Base-by-base conservation (phyloP, 2,888 invertebrate species). In the Xestoiulus laeticollis region DNA sequence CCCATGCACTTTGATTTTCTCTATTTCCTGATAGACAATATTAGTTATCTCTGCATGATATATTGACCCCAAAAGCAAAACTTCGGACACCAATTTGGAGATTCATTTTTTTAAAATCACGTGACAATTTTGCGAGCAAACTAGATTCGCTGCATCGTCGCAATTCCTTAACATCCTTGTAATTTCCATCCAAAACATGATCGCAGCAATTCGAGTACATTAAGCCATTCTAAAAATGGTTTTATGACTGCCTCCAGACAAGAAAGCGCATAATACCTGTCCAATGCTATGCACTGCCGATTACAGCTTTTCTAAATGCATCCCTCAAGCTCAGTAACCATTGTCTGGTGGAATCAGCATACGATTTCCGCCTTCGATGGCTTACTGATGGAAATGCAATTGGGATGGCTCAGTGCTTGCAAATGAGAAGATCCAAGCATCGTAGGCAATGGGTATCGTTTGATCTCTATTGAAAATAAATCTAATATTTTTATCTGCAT, bases 381-480 rank as follows among this genome's bases (percentile, higher is more conserved):
- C 68, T 22, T 12, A 68, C 68, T 68, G 68, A 68, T 68, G 68
- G 68, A 68, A 68, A 68, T 26, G 68, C 68, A 68, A 68, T 68
- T 68, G 68, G 68, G 68, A 68, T 26, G 68, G 68, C 68, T 68
- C 26, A 68, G 68, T 68, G 68, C 68, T 68, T 26, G 68, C 68
- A 68, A 68, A 68, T 68, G 68, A 68, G 22, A 68, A 68, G 26
- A 68, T 2, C 26, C 68, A n/a, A 68, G n/a, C 59, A 12, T n/a
- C 68, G n/a, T 26, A 68, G 12, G 26, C 68, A 26, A 68, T 68
- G 68, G 68, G 68, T 68, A 68, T 68, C 68, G 68, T 68, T 68
- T 68, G 26, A 68, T 68, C 68, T 68, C 68, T 68, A 68, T 68
- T 68, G 68, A 68, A 68, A 68, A 68, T 68, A 68, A 68, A 68